phyloP scores from a whole-genome alignment of 2,113 vertebrate species.

The Urocolius indicus region DNA sequence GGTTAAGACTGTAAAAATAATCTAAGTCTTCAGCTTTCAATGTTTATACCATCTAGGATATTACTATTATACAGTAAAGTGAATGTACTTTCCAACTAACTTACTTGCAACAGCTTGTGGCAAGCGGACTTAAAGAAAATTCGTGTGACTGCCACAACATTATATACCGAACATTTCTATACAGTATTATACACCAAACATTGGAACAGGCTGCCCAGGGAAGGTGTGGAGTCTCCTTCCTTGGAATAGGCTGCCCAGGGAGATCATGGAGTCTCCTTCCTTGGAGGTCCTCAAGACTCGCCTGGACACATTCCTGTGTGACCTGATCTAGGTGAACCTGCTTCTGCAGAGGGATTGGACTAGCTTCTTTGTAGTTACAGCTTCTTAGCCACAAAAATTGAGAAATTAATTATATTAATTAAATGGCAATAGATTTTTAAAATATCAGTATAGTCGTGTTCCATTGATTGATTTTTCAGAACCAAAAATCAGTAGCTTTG shows the following conservation, averaged over 20 bases:
- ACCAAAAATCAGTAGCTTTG: background rate
- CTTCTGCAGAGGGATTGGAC: too few relatives aligned
- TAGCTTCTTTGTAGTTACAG: background rate
- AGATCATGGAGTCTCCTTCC: too few relatives aligned
- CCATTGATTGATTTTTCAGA: background rate
- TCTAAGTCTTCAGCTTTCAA: background rate
- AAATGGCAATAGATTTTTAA: background rate
- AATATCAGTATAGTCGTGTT: background rate
- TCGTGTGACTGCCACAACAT: background rate
- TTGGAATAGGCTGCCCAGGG: too few relatives aligned
- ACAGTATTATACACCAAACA: too few relatives aligned
- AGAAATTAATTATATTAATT: background rate
- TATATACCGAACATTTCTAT: background rate
- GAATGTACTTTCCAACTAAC: background rate
- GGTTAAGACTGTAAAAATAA: background rate
- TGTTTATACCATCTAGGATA: background rate
- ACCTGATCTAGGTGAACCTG: too few relatives aligned
- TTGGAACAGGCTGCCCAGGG: too few relatives aligned
- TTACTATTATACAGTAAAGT: background rate
- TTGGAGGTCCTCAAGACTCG: too few relatives aligned
- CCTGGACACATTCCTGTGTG: too few relatives aligned
- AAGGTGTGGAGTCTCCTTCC: too few relatives aligned
- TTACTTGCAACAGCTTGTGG: background rate
- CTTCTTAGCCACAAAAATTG: background rate
- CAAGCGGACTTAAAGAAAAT: background rate